Evolutionary conservation across 1,140 invertebrate species (phyloP).

Genomic region (Lineus longissimus): DNA sequence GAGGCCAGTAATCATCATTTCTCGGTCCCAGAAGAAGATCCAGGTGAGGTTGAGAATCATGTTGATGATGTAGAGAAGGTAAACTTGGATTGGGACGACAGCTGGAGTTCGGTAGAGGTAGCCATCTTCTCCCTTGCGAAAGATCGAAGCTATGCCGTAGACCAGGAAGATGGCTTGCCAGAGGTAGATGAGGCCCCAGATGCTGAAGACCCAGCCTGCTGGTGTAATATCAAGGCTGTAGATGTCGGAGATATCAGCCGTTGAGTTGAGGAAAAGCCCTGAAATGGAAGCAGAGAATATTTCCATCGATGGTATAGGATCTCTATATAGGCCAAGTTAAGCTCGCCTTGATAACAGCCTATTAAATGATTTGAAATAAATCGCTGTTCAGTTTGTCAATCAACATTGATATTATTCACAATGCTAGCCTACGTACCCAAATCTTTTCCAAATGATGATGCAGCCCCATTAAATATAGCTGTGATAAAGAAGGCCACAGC

Average conservation of each 20-base stretch:
- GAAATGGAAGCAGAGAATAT: slow-evolving; percentile 1
- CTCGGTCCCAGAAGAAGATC: slow-evolving; percentile 39
- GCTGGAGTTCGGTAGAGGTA: slow-evolving; percentile 9
- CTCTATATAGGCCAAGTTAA: too few species aligned
- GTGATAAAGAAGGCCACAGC: too few species aligned
- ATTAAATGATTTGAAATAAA: too few species aligned
- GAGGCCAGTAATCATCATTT: slow-evolving; percentile 14
- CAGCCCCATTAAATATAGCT: too few species aligned
- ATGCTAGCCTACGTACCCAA: too few species aligned
- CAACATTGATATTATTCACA: too few species aligned
- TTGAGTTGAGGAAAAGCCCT: slow-evolving; percentile 14
- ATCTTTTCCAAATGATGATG: too few species aligned
- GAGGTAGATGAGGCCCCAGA: slow-evolving; percentile 24
- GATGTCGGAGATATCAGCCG: slow-evolving; percentile 31
- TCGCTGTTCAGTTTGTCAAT: too few species aligned
- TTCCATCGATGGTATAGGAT: neutral
- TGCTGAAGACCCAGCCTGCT: slow-evolving; percentile 20
- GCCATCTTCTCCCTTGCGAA: slow-evolving; percentile 3
- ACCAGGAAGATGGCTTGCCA: slow-evolving; percentile 23
- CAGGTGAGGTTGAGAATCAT: slow-evolving; percentile 23
- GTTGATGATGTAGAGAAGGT: slow-evolving; percentile 18
- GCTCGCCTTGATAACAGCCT: too few species aligned
- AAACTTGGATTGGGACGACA: slow-evolving; percentile 14
- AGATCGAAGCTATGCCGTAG: slow-evolving; percentile 20
- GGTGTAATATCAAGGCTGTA: slow-evolving; percentile 23